Base-by-base conservation (phyloP, 2,888 invertebrate species). In the Petrolisthes cinctipes region DNA sequence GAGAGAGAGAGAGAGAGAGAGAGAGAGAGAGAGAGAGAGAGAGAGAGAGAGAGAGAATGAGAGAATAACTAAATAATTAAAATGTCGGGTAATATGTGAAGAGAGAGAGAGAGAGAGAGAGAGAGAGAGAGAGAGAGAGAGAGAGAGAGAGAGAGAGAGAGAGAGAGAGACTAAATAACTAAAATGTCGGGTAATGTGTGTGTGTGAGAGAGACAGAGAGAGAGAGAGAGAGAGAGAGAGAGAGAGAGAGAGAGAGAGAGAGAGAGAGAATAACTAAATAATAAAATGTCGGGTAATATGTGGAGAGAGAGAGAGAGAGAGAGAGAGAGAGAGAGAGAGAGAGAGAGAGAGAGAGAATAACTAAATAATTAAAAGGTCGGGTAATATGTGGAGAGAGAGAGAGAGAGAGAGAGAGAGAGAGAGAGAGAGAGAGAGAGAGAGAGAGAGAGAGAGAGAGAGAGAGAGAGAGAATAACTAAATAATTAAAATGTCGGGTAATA, bases 1-100 rank as follows among this genome's bases (percentile, higher is more conserved):
- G 73, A 73, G n/a, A 73, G 73, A 73, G n/a, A 73, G 73, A 73
- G n/a, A 73, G 73, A 73, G n/a, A 73, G 73, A n/a, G n/a, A n/a
- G 73, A n/a, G 73, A 11, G 61, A 73, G 20, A 73, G 7, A 73
- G 73, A 73, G 7, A 73, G 73, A 73, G 73, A 73, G n/a, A 73
- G n/a, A 6, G 7, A 20, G n/a, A 73, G 73, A 73, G n/a, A 73
- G 73, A 5, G 7, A 5, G 11, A n/a, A n/a, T 5, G 14, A n/a
- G 20, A 73, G n/a, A n/a, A n/a, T 73, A n/a, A 73, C n/a, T n/a
- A n/a, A n/a, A n/a, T n/a, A n/a, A n/a, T n/a, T n/a, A n/a, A n/a
- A n/a, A n/a, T n/a, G n/a, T n/a, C n/a, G n/a, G n/a, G n/a, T n/a
- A 73, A 73, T 17, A 73, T 61, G 57, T 20, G 57, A 80, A 20